Evolutionary conservation across 2,888 invertebrate genomes (phyloP).

Genomic region (Ethmia dodecea): DNA sequence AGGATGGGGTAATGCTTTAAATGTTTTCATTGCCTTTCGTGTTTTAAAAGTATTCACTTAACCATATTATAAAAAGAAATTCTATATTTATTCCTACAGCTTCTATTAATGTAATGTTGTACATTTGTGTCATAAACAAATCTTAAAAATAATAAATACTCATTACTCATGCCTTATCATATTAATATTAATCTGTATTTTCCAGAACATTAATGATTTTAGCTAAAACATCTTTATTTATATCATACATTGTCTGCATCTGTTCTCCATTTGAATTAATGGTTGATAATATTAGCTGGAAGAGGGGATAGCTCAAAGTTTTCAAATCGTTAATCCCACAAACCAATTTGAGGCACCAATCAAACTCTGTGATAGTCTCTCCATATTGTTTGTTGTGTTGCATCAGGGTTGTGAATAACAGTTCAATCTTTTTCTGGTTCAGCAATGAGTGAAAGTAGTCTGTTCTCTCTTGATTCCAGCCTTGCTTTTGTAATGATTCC

Average conservation of each 20-base stretch:
- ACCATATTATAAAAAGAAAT: too few relatives aligned
- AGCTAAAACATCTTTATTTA: slow-evolving; percentile 41
- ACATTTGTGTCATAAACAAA: too few relatives aligned
- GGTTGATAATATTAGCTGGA: slow-evolving; percentile 42
- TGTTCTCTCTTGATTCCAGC: slow-evolving; percentile 30
- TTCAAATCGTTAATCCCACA: slow-evolving; percentile 53
- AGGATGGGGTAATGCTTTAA: too few relatives aligned
- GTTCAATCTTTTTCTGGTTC: slow-evolving; percentile 29
- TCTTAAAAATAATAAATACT: too few relatives aligned
- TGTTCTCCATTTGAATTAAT: slow-evolving; percentile 26
- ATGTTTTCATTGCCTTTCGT: too few relatives aligned
- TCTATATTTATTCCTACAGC: too few relatives aligned
- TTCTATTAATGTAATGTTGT: too few relatives aligned
- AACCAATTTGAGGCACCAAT: slow-evolving; percentile 50
- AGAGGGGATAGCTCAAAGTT: slow-evolving; percentile 41
- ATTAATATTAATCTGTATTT: too few relatives aligned
- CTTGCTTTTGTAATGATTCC: slow-evolving; percentile 23
- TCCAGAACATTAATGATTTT: slow-evolving; percentile 46
- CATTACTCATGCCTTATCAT: too few relatives aligned
- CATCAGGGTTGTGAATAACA: slow-evolving; percentile 35
- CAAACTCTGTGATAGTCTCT: slow-evolving; percentile 38
- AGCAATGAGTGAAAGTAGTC: slow-evolving; percentile 26
- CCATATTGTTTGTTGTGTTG: slow-evolving; percentile 38
- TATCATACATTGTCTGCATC: slow-evolving; percentile 38
- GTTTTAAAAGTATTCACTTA: too few relatives aligned